A percentile compares a stretch with the other conserved stretches of the same genome.
Conservation (phyloP, 2,888 invertebrate species). For the Epiblema foenella region DNA sequence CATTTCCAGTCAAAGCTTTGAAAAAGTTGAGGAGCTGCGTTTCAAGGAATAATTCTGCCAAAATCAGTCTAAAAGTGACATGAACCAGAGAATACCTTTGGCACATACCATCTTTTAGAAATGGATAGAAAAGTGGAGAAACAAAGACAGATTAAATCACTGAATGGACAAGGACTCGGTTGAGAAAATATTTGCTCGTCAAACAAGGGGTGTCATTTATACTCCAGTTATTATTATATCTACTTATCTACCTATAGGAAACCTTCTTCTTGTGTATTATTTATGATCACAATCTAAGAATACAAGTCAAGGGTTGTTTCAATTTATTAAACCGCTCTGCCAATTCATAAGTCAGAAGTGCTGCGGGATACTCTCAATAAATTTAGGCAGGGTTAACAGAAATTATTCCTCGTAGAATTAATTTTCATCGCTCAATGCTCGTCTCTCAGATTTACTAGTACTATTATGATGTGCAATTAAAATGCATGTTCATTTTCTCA, state of each 20-base stretch:
- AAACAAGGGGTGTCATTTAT: slow-evolving; percentile 39
- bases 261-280: no score
- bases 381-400: neutral
- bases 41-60: slow-evolving; percentile 5
- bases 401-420: neutral
- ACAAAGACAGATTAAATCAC: slow-evolving; percentile 39
- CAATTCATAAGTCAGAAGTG: neutral
- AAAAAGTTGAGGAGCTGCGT: neutral
- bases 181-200: slow-evolving; percentile 34
- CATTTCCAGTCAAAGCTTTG: neutral
- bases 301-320: neutral
- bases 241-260: slow-evolving; percentile 6
- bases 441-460: no score
- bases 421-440: no score
- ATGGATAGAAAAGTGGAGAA: slow-evolving; percentile 4
- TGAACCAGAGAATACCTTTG: neutral
- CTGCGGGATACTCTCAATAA: neutral
- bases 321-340: neutral
- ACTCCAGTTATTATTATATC: slow-evolving; percentile 19
- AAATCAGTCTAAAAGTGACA: neutral
- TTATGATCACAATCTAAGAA: neutral
- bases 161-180: slow-evolving; percentile 25
- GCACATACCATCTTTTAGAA: slow-evolving; percentile 5
- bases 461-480: neutral
- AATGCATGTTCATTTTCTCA: neutral